A percentile compares a stretch with the other conserved stretches of the same genome.
These are phyloP conservation scores for Paraplagusia blochii DNA, from an alignment of 2,113 vertebrate species.

Conservation along the genomic window DNA sequence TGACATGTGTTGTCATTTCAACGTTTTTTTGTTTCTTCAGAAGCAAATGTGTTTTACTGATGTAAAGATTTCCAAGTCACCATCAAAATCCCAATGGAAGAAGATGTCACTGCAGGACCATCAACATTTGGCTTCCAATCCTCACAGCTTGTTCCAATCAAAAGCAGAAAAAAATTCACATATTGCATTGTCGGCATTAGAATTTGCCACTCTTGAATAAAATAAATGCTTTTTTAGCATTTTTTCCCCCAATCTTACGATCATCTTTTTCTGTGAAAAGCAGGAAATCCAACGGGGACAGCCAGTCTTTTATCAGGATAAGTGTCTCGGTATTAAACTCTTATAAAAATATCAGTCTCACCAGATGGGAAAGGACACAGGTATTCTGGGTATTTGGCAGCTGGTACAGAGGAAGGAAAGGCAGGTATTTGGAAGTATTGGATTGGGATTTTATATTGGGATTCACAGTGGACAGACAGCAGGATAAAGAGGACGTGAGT, in stretches of 20 bases:
- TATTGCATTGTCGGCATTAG: background rate
- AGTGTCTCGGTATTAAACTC: constrained; percentile 23
- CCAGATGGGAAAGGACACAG: constrained; percentile 47
- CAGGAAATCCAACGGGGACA: constrained; percentile 12
- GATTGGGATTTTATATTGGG: too few species aligned
- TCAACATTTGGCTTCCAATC: too few species aligned
- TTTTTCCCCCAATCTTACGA: too few species aligned
- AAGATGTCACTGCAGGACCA: background rate
- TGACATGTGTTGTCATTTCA: constrained; percentile 41
- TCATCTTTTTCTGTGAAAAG: constrained; percentile 16
- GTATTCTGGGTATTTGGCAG: constrained; percentile 70
- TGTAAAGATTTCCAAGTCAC: too few species aligned
- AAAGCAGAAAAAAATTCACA: too few species aligned
- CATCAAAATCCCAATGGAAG: background rate
- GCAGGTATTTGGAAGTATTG: constrained; percentile 58
- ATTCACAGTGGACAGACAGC: constrained; percentile 32
- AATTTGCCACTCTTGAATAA: background rate
- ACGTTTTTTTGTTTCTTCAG: background rate
- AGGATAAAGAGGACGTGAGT: constrained; percentile 49
- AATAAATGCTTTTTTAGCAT: too few species aligned
- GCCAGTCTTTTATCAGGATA: constrained; percentile 10
- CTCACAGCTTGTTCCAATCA: too few species aligned
- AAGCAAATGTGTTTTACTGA: background rate
- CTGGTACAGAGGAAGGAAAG: constrained; percentile 21
- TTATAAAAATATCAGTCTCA: constrained; percentile 39